phyloP scores from a whole-genome alignment of 2,113 vertebrate species.

The Telmatochromis brichardi region DNA sequence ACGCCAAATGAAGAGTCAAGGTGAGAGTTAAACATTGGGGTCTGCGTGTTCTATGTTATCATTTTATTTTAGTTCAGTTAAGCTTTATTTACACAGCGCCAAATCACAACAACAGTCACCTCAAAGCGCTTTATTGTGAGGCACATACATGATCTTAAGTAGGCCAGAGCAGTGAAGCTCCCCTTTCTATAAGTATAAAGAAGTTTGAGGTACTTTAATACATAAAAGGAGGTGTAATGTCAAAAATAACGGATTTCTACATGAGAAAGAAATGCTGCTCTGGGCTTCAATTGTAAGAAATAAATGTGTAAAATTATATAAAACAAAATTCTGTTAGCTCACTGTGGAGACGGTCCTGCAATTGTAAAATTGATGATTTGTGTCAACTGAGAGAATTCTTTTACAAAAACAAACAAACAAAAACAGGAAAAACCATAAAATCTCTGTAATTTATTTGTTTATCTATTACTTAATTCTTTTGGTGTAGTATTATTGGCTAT shows the following conservation, averaged over 20 bases:
- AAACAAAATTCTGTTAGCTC: neutral
- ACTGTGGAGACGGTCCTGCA: neutral
- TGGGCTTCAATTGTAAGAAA: neutral
- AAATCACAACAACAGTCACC: neutral
- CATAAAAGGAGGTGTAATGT: neutral
- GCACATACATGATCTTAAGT: neutral
- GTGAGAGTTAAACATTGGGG: neutral
- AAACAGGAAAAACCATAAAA: neutral
- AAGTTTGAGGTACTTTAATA: neutral
- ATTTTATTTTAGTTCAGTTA: neutral
- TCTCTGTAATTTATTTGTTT: neutral
- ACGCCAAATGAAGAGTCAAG: neutral
- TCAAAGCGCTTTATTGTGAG: neutral
- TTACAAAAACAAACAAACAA: neutral
- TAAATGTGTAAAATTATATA: neutral
- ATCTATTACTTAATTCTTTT: neutral
- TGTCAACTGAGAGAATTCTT: neutral
- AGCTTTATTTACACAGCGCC: neutral
- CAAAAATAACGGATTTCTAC: neutral
- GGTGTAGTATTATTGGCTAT: neutral
- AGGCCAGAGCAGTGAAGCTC: neutral
- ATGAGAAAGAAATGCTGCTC: neutral
- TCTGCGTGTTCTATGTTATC: neutral
- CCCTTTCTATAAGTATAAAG: neutral
- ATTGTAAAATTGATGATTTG: neutral